phyloP scores from a whole-genome alignment of 2,888 invertebrate species.

The Dusona sp. region DNA sequence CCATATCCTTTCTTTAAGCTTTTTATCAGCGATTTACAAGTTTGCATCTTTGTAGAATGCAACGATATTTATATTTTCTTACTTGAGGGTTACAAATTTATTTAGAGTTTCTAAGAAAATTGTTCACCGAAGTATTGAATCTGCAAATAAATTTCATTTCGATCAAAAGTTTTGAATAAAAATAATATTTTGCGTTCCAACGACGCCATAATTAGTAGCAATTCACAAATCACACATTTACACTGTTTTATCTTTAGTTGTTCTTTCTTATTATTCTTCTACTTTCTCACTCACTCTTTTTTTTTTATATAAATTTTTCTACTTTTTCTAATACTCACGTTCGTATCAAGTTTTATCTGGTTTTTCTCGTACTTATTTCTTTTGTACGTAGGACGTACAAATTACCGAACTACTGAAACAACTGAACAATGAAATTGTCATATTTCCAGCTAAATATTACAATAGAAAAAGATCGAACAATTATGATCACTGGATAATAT shows the following conservation, averaged over 20 bases:
- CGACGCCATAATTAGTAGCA: background rate
- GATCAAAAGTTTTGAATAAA: background rate
- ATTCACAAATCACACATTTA: slow-evolving; percentile 58
- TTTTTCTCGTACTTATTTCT: background rate
- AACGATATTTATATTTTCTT: background rate
- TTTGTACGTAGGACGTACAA: background rate
- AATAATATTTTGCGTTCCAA: background rate
- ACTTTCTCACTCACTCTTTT: background rate
- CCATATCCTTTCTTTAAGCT: slow-evolving; percentile 31
- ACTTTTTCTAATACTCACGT: slow-evolving; percentile 14
- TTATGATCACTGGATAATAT: background rate
- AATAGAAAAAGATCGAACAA: background rate
- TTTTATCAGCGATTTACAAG: slow-evolving; percentile 44
- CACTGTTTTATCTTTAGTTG: slow-evolving; percentile 1
- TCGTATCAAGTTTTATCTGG: slow-evolving; percentile 19
- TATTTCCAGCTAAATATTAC: no score
- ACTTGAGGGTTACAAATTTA: background rate
- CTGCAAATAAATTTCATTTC: background rate
- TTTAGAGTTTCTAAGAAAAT: background rate
- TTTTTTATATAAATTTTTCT: background rate
- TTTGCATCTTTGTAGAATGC: background rate
- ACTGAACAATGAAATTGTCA: background rate
- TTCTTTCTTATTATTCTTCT: background rate
- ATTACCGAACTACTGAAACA: background rate
- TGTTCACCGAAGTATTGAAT: background rate